Evolutionary conservation across 2,888 invertebrate species (phyloP), one percentile per base, ranked within the genome.

Genomic region (Cantharis nigra): DNA sequence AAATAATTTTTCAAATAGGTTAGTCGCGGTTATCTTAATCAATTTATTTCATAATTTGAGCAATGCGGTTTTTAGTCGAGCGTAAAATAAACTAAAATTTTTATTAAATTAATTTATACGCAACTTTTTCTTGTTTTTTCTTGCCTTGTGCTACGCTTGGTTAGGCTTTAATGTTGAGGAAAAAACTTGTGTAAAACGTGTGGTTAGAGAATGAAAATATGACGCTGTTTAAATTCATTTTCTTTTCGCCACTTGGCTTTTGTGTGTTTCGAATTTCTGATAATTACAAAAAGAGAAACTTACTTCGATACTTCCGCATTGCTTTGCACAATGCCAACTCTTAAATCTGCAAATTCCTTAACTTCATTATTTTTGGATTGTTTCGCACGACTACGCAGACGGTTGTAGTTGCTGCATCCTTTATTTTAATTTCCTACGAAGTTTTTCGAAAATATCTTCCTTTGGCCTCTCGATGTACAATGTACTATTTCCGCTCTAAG

Each of bases 1-100:
- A 67, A 67, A 67, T 67, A 23, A 23, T 67, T 67, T 67, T 20
- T 64, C 20, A 64, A 23, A 23, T 64, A 64, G 64, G 64, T 64
- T 49, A 67, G 23, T 26, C 26, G 65, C 23, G 65, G 65, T 67
- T 67, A 23, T 26, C n/a, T 67, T 67, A 67, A 67, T 67, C 20
- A 67, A 67, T 67, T 23, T 49, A 49, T 49, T 49, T 49, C 20
- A 67, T 67, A 67, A 67, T 67, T 67, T 49, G 65, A 26, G 13
- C 26, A 67, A 67, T 67, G 65, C 65, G 65, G 65, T 67, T 67
- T 67, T 67, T 67, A 67, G 65, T 67, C 65, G 26, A 67, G 65
- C 65, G 65, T 67, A 67, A 23, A 67, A 67, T 67, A 67, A 67
- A 67, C 23, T 67, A 67, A 67, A 67, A 67, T 18, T 67, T 67